Percentiles rank a stretch among this genome's conserved stretches.
phyloP scores from a whole-genome alignment of 2,797 vertebrate genomes.

The Micrastur ruficollis region DNA sequence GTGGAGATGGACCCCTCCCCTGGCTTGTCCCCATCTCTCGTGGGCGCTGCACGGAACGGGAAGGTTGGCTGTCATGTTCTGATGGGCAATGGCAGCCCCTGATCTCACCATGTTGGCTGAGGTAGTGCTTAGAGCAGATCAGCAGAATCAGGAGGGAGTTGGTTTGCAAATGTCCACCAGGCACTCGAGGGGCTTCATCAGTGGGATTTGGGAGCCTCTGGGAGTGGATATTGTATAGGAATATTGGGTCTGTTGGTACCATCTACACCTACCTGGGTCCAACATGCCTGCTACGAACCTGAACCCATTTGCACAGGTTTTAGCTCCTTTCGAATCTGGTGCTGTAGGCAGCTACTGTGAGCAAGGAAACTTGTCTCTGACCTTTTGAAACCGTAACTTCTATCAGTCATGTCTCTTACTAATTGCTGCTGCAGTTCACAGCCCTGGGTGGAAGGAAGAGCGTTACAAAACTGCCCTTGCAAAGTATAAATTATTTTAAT shows the following conservation, averaged over 20 bases:
- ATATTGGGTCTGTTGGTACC: not conserved
- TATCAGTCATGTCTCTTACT: conserved; percentile 22
- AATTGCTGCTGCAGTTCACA: conserved; percentile 26
- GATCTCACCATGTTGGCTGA: not conserved
- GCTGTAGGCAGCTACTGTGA: not conserved
- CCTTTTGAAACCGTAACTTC: not conserved
- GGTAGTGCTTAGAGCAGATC: not conserved
- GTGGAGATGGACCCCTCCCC: not conserved
- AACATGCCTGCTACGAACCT: not conserved
- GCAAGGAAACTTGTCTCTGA: not conserved
- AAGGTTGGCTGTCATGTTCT: fast-evolving
- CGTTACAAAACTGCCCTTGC: not conserved
- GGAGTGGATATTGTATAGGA: not conserved
- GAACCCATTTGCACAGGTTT: not conserved
- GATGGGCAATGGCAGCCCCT: not conserved
- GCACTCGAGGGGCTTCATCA: not conserved
- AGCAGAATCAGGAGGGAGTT: not conserved
- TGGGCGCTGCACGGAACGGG: not conserved
- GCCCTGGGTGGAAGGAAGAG: not conserved
- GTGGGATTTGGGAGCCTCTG: not conserved
- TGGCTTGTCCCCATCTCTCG: not conserved
- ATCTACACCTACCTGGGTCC: not conserved
- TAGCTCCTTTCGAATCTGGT: not conserved
- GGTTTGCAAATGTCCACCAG: not conserved
- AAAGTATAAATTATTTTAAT: conserved; percentile 47